Evolutionary conservation across 2,113 vertebrate species (phyloP), one percentile per base, ranked within the genome.

Genomic region (Calidris pygmaea): DNA sequence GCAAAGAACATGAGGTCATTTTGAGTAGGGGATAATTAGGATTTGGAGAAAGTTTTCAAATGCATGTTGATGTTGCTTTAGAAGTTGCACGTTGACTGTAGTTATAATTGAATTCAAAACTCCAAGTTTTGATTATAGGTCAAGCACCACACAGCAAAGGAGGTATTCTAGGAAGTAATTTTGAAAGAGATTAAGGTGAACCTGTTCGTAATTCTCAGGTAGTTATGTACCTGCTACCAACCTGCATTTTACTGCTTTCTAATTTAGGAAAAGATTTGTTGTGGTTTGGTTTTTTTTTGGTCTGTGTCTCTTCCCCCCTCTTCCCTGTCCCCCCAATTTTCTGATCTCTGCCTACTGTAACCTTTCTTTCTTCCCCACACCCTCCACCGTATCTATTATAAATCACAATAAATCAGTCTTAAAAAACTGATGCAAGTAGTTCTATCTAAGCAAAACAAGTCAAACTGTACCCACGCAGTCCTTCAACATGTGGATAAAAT

Each of bases 41-140:
- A 53, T 90, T 95, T 90, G n/a, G 14, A 87, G 60, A 62, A 87
- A 52, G 73, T 92, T 84, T 82, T 92, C 22, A 86, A 62, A 37
- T 62, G 21, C 19, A 10, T 23, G 11, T 68, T 63, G 50, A 70
- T 84, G 37, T 76, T 70, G 53, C 48, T 83, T 1, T 9, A n/a
- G 75, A 60, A 87, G 39, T 35, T 65, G 66, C 65, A 17, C 24
- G 52, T 43, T 96, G 52, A 63, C 37, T n/a, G 24, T 70, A 59
- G 14, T 67, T 92, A 55, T 35, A 90, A 30, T 8, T 90, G 41
- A 89, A 81, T 87, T 95, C 10, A 50, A 59, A 72, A 67, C 56
- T 95, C 30, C 35, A 35, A 30, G 11, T 71, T 34, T 91, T 89
- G 68, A 71, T 68, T 84, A 30, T 59, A 55, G 55, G 59, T 77